Base-by-base conservation (phyloP, 2,797 vertebrate species). In the Cheirogaleus major region DNA sequence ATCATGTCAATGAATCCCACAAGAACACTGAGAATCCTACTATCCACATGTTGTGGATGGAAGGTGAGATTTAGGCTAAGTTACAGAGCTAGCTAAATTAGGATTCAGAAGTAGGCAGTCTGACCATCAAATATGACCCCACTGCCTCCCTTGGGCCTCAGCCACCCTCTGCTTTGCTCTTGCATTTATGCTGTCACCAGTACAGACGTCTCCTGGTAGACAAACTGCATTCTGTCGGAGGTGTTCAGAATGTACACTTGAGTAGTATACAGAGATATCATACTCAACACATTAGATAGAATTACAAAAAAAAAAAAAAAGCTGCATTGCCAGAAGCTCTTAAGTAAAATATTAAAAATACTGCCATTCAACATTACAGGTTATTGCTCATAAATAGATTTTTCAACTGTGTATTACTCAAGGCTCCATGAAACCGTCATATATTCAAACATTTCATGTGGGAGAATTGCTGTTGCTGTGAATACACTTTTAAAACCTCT, bases 281-380 rank as follows among this genome's bases (percentile, higher is more conserved):
- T 43, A 50, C 38, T 75, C 35, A 32, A 61, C 27, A 5, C 32
- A 22, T 70, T 65, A 89, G 11, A 25, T 25, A 23, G 9, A 52
- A 45, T 45, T 45, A 11, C 2, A 45, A 45, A 43, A 43, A 45
- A 45, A 45, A 45, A 45, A 45, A 45, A 45, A 45, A 45, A 61
- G 32, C 6, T 7, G 22, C 50, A 93, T 45, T 83, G 35, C 87
- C 45, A 96, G 48, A 72, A 50, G 35, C 69, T 82, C 7, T 18
- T 57, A 82, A 43, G 22, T 69, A 84, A 96, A 96, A 73, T 80
- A 88, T 79, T 73, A 50, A 93, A 95, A 88, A 80, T n/a, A 48
- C n/a, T 57, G 11, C 80, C 55, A 91, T 75, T 94, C 35, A 61
- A 2, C 20, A 69, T 80, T 61, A 81, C 89, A 93, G 10, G n/a